Evolutionary conservation across 2,888 invertebrate genomes (phyloP).

Genomic region (Choristoneura rosaceana): DNA sequence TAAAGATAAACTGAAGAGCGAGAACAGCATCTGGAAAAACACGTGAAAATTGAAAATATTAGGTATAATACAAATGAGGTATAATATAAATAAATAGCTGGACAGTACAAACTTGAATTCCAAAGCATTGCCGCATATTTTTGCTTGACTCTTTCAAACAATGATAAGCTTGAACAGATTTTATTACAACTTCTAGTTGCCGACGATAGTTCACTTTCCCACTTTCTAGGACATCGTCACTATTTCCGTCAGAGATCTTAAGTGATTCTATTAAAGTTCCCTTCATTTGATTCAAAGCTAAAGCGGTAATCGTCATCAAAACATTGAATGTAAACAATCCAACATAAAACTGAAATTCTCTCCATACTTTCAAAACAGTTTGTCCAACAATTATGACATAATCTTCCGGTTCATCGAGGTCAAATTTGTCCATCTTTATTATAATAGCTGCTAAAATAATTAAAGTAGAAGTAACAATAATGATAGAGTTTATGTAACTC

Average conservation of each 20-base stretch:
- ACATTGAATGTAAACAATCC: neutral
- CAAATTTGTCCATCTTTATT: neutral
- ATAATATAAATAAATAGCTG: too few relatives aligned
- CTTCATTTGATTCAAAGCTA: constrained; percentile 1
- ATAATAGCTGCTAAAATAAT: too few relatives aligned
- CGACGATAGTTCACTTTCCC: neutral
- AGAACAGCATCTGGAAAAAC: constrained; percentile 22
- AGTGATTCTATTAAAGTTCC: neutral
- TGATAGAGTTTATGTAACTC: too few relatives aligned
- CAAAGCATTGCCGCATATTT: constrained; percentile 7
- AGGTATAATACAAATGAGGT: too few relatives aligned
- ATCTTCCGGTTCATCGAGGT: neutral
- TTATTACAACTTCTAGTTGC: neutral
- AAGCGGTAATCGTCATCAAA: neutral
- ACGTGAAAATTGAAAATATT: too few relatives aligned
- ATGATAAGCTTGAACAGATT: neutral
- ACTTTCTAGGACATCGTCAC: neutral
- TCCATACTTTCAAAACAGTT: neutral
- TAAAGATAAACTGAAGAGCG: constrained; percentile 24
- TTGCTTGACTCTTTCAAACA: neutral
- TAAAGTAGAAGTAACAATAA: too few relatives aligned
- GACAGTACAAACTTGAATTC: neutral
- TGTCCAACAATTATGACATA: neutral
- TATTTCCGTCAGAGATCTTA: neutral
- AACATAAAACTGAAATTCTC: neutral